Evolutionary conservation across 1,140 invertebrate genomes (phyloP), one percentile per base, ranked within the genome.

Genomic region (Sarcophaga bullata): DNA sequence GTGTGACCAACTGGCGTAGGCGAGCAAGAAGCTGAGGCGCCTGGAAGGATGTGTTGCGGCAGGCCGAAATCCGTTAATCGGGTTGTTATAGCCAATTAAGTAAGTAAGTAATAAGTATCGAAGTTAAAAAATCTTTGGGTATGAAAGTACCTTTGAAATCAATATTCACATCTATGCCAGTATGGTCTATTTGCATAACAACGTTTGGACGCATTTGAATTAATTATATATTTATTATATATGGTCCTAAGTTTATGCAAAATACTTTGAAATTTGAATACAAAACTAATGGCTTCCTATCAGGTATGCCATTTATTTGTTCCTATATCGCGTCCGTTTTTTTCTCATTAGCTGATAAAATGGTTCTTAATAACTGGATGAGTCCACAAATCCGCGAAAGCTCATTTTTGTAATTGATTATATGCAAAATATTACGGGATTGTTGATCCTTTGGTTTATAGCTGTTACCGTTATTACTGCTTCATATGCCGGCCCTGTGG

Each of bases 171-270:
- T 97, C 95, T 0, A 86, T 92, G 82, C 94, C 96, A 10, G 94
- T 95, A 6, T 97, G 95, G 95, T 94, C 96, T 0, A 95, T 97
- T 85, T 93, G 92, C 8, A 92, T 95, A 52, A 95, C 94, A 0
- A 95, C 94, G 0, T 95, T 94, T 85, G 94, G 94, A 19, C 91
- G 94, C 81, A 95, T 95, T 87, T 95, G 94, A 93, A 92, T 94
- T 1, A 93, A 95, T 87, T 95, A 95, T 85, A 92, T 93, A 25
- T 95, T 95, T 84, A 94, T 95, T 84, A 93, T 94, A 84, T 91
- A 91, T 58, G 94, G 94, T 46, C 94, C 94, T n/a, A 92, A 92
- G 85, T 95, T 95, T 85, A 95, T 95, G 93, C 94, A 94, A 86
- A 92, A 92, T 72, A 92, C 95, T 58, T 89, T 95, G 50, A 93